Evolutionary conservation across 2,113 vertebrate species (phyloP).

Genomic region (Platichthys flesus): DNA sequence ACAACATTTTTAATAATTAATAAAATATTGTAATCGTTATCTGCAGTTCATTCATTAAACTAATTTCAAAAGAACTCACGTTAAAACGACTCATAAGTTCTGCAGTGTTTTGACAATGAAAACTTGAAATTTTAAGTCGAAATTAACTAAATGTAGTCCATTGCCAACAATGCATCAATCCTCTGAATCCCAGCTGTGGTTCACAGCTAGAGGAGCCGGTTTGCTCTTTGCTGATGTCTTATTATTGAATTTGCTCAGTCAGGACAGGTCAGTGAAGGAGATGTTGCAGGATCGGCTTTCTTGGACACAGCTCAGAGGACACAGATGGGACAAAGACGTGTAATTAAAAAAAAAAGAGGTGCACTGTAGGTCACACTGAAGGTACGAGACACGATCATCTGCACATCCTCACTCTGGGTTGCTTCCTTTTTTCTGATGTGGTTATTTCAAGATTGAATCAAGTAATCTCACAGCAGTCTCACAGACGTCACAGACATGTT

Average conservation of each 20-base stretch:
- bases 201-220: background rate
- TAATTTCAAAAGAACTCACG: too few species aligned
- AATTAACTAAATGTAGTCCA: background rate
- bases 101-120: too few species aligned
- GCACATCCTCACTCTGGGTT: background rate
- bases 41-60: too few species aligned
- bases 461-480: background rate
- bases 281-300: background rate
- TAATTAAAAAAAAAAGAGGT: background rate
- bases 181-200: background rate
- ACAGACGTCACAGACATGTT: too few species aligned
- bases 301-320: background rate
- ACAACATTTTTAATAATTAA: too few species aligned
- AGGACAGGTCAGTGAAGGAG: background rate
- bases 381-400: background rate
- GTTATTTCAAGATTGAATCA: background rate
- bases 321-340: slow-evolving; percentile 4
- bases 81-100: too few species aligned
- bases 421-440: slow-evolving; percentile 10
- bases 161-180: background rate
- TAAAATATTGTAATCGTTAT: too few species aligned
- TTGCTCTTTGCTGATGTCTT: slow-evolving; percentile 7
- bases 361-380: background rate
- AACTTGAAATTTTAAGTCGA: background rate
- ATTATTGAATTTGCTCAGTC: slow-evolving; percentile 22